Evolutionary conservation across 1,140 invertebrate genomes (phyloP).

Genomic region (Bombyx mori): DNA sequence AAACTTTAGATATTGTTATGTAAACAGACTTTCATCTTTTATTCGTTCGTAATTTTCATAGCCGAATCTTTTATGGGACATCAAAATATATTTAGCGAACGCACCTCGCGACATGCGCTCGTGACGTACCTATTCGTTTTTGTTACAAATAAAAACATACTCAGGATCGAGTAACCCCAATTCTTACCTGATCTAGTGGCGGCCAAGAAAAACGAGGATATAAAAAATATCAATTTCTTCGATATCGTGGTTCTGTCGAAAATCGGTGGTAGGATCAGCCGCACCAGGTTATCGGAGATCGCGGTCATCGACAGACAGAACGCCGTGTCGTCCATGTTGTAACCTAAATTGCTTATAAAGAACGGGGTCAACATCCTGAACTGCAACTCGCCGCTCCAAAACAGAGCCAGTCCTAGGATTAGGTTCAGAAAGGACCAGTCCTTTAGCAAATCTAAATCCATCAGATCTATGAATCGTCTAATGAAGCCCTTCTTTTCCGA

Average conservation of each 20-base stretch:
- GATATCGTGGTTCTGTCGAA: conserved; percentile 77
- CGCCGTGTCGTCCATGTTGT: conserved; percentile 76
- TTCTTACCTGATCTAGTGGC: conserved; percentile 78
- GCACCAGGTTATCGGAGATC: conserved; percentile 79
- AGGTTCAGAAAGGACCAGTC: conserved; percentile 79
- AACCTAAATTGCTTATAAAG: conserved; percentile 77
- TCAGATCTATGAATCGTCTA: conserved; percentile 71
- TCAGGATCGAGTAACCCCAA: background rate
- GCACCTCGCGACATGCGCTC: background rate
- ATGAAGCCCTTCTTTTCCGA: conserved; percentile 65
- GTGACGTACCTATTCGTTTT: background rate
- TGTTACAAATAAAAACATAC: too few species aligned
- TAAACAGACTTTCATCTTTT: too few species aligned
- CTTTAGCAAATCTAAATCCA: conserved; percentile 76
- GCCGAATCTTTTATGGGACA: too few species aligned
- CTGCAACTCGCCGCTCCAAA: conserved; percentile 81
- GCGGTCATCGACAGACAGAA: conserved; percentile 81
- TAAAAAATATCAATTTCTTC: conserved; percentile 79
- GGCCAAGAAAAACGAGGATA: conserved; percentile 77
- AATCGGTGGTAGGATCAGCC: conserved; percentile 79
- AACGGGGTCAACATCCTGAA: conserved; percentile 84
- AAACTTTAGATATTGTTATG: too few species aligned
- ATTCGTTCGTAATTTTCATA: too few species aligned
- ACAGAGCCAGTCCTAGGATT: conserved; percentile 78
- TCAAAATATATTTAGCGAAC: background rate